Conservation (phyloP, 1,140 invertebrate species). For the Amphibalanus amphitrite region DNA sequence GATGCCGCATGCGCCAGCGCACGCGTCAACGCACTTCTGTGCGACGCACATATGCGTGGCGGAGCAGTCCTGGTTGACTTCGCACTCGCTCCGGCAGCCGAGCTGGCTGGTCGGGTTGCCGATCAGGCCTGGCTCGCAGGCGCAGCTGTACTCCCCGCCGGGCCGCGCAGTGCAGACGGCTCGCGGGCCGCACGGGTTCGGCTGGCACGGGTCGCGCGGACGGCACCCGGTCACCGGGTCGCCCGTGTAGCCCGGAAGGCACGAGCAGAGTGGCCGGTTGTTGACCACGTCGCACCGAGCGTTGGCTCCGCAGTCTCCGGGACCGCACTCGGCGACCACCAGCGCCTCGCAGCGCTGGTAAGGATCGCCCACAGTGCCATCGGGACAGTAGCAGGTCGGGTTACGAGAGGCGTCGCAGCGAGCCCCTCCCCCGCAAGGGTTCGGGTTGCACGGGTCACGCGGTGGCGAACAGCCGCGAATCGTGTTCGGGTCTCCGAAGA, state of each 20-base stretch:
- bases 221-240: conserved; percentile 17
- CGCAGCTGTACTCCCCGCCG: conserved; percentile 19
- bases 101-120: conserved; percentile 28
- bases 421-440: conserved; percentile 56
- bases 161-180: conserved; percentile 16
- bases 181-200: conserved; percentile 55
- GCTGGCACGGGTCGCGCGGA: conserved; percentile 40
- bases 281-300: conserved; percentile 53
- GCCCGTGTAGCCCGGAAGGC: conserved; percentile 32
- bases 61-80: conserved; percentile 39
- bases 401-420: conserved; percentile 53
- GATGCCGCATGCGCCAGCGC: conserved; percentile 52
- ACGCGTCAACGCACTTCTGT: conserved; percentile 52
- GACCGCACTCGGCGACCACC: conserved; percentile 27
- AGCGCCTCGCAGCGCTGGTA: conserved; percentile 17
- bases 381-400: conserved; percentile 62
- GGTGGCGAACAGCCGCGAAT: conserved; percentile 60
- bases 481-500: conserved; percentile 68
- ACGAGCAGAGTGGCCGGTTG: conserved; percentile 54
- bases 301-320: conserved; percentile 65
- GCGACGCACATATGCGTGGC: conserved; percentile 48
- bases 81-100: conserved; percentile 44
- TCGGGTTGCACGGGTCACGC: conserved; percentile 58
- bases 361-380: conserved; percentile 20
- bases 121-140: conserved; percentile 22